These are phyloP conservation scores for Collichthys lucidus DNA, from an alignment of 2,113 vertebrate species.

Conservation along the genomic window DNA sequence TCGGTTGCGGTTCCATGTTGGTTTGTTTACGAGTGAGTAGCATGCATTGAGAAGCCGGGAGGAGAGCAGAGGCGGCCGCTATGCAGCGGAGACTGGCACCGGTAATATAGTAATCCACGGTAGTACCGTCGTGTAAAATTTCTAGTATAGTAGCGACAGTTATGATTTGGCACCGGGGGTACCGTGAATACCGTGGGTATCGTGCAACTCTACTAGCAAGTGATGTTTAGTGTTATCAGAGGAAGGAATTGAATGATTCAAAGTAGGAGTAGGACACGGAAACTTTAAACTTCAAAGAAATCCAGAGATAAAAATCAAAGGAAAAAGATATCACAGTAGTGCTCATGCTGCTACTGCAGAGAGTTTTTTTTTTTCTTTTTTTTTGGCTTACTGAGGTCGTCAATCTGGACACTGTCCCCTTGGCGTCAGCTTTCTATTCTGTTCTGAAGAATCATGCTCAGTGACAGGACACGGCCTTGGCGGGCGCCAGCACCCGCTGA, in stretches of 20 bases:
- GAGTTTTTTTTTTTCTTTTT: neutral
- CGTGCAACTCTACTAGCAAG: too few species aligned
- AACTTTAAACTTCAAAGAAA: slow-evolving; percentile 19
- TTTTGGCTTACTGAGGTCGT: slow-evolving; percentile 46
- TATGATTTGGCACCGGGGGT: too few species aligned
- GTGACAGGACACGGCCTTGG: slow-evolving; percentile 30
- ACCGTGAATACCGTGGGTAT: too few species aligned
- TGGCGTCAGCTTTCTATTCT: slow-evolving; percentile 27
- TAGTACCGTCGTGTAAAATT: too few species aligned
- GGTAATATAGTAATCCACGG: too few species aligned
- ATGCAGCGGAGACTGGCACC: too few species aligned
- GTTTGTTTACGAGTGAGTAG: too few species aligned
- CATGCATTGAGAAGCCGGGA: too few species aligned
- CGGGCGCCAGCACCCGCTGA: slow-evolving; percentile 17
- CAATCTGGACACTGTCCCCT: slow-evolving; percentile 30
- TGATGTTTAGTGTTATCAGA: slow-evolving; percentile 7
- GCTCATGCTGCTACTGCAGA: slow-evolving; percentile 4
- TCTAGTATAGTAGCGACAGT: too few species aligned
- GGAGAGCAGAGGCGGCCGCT: too few species aligned
- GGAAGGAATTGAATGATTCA: neutral
- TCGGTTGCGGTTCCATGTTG: too few species aligned
- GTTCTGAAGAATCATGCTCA: slow-evolving; percentile 23
- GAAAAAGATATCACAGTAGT: neutral
- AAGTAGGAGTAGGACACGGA: neutral
- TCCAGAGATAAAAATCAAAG: slow-evolving; percentile 40